Evolutionary conservation across 2,797 vertebrate species (phyloP).

Genomic region (Agapornis canus): DNA sequence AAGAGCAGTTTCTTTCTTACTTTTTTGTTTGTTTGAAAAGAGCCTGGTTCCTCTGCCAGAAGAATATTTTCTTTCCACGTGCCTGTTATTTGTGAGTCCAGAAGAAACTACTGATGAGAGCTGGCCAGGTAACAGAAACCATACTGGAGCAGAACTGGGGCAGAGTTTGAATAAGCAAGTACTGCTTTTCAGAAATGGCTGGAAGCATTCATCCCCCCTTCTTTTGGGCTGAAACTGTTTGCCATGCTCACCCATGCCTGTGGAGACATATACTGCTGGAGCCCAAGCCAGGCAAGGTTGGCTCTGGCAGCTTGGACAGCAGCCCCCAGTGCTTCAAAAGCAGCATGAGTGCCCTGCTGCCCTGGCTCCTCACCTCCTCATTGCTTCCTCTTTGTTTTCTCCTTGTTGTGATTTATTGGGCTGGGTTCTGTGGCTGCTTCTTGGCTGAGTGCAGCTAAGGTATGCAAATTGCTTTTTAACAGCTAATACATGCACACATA

Average conservation of each 20-base stretch:
- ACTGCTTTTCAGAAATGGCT: background rate
- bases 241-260: background rate
- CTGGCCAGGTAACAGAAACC: background rate
- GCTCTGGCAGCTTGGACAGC: background rate
- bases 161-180: background rate
- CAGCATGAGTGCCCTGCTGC: background rate
- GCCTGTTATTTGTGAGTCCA: background rate
- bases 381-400: background rate
- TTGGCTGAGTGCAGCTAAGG: conserved; percentile 31
- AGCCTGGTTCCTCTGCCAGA: background rate
- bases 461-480: conserved; percentile 44
- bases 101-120: background rate
- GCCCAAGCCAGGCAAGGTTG: rapidly evolving
- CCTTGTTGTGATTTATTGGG: conserved; percentile 24
- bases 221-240: background rate
- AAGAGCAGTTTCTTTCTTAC: background rate
- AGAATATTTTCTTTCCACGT: background rate
- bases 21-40: background rate
- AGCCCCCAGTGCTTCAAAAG: background rate
- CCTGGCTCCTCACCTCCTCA: background rate
- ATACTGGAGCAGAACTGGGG: background rate
- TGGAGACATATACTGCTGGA: background rate
- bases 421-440: background rate
- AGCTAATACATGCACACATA: conserved; percentile 17
- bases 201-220: background rate